These are phyloP conservation scores for Azemiops feae DNA, from an alignment of 2,113 vertebrate species.

Conservation along the genomic window DNA sequence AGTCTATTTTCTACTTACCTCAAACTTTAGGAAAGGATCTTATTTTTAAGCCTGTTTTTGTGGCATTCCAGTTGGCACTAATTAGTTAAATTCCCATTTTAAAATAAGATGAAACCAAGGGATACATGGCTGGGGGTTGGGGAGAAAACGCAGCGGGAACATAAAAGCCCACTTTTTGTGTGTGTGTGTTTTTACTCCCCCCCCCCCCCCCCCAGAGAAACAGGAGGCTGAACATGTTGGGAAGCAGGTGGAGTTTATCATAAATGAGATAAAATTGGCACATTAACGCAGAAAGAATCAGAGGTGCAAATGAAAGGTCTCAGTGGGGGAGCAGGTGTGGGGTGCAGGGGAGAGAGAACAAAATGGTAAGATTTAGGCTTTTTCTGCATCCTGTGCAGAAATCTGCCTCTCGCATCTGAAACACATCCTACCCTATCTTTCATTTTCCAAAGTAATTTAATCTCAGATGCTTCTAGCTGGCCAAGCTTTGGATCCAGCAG, in stretches of 20 bases:
- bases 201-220: neutral
- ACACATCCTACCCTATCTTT: neutral
- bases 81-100: neutral
- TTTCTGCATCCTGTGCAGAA: neutral
- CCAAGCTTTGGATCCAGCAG: neutral
- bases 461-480: neutral
- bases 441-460: neutral
- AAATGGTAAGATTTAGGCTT: neutral
- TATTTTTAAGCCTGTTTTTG: neutral
- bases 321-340: neutral
- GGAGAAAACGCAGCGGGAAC: neutral
- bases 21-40: neutral
- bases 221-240: conserved; percentile 26
- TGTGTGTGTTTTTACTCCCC: neutral
- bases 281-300: conserved; percentile 17
- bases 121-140: neutral
- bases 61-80: neutral
- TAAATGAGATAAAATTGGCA: conserved; percentile 32
- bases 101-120: neutral
- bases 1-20: neutral
- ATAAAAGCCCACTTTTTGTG: neutral
- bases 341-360: neutral
- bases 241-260: conserved; percentile 27
- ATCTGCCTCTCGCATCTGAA: neutral
- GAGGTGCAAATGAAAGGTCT: conserved; percentile 14